Conservation (phyloP, 2,113 vertebrate species). For the Marcusenius ussheri region DNA sequence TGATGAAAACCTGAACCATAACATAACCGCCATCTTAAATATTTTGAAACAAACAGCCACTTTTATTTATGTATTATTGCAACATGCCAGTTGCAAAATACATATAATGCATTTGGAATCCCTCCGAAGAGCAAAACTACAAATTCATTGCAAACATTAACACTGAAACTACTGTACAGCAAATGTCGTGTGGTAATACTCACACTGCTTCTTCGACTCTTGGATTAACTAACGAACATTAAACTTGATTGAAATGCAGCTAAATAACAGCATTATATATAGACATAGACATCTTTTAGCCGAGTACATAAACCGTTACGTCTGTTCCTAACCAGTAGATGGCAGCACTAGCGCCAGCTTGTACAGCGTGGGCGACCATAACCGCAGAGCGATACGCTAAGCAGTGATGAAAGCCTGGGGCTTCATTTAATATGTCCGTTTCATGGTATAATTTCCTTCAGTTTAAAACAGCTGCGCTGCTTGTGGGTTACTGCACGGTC, state of each 20-base stretch:
- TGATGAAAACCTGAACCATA: neutral
- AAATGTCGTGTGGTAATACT: neutral
- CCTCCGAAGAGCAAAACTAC: slow-evolving; percentile 28
- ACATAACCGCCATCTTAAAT: neutral
- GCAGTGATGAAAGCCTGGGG: neutral
- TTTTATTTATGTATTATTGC: neutral
- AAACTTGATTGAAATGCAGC: neutral
- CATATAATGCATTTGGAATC: slow-evolving; percentile 40
- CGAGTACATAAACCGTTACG: neutral
- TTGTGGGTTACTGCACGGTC: neutral
- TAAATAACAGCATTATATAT: neutral
- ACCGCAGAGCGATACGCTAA: neutral
- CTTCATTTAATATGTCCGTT: neutral
- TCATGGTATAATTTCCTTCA: neutral
- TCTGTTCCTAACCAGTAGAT: neutral
- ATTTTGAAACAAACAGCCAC: neutral
- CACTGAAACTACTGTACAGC: neutral
- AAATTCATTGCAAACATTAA: slow-evolving; percentile 1
- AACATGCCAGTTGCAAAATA: neutral
- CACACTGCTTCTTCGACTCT: neutral
- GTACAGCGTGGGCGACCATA: neutral
- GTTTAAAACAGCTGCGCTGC: neutral
- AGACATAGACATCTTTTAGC: neutral
- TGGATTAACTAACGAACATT: neutral
- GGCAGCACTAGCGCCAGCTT: neutral